Conservation (phyloP, 2,797 vertebrate species). For the Falco concolor region DNA sequence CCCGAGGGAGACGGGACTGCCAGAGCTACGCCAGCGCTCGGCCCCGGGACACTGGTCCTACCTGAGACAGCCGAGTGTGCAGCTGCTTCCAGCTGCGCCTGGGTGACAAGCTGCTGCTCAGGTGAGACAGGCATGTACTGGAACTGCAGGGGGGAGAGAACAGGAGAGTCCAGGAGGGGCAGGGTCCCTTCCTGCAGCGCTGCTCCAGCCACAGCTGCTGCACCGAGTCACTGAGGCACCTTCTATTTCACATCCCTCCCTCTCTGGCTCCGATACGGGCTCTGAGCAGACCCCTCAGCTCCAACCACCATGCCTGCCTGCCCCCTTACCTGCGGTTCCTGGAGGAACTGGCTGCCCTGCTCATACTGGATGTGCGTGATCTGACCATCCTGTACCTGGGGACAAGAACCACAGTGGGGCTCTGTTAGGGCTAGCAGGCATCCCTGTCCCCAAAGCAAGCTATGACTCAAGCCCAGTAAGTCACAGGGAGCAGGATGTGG, state of each 20-base stretch:
- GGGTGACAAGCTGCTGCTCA: conserved; percentile 85
- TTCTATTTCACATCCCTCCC: background rate
- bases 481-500: background rate
- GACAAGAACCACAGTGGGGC: background rate
- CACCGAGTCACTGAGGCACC: background rate
- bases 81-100: conserved; percentile 88
- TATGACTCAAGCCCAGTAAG: background rate
- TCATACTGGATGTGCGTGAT: conserved; percentile 96
- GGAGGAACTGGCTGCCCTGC: conserved; percentile 84
- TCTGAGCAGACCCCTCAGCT: background rate
- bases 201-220: background rate
- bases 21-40: fast-evolving
- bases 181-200: background rate
- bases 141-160: conserved; percentile 74
- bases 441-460: background rate
- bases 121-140: conserved; percentile 90
- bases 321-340: conserved; percentile 85
- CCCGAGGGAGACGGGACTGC: no score
- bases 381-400: conserved; percentile 90
- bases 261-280: background rate
- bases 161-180: background rate
- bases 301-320: no score
- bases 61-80: conserved; percentile 91
- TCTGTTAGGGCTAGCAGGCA: fast-evolving
- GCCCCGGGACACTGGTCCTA: background rate